Base-by-base conservation (phyloP, 1,140 invertebrate species). In the Leptopilina clavipes region DNA sequence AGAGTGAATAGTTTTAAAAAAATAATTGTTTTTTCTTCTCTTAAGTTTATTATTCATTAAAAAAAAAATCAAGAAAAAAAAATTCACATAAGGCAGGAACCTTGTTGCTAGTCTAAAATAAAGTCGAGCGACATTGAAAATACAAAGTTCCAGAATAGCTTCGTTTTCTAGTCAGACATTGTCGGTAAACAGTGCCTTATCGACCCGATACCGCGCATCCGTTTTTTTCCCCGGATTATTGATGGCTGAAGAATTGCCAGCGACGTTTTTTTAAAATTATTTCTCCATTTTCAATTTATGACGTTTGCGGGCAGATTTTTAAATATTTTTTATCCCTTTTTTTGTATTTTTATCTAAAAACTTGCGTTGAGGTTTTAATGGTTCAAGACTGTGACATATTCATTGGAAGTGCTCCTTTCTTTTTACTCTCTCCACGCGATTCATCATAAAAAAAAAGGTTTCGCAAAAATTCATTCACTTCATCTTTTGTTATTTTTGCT, bases 111-210 rank as follows among this genome's bases (percentile, higher is more conserved):
- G 79, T 77, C 31, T 78, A 80, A 52, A 80, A 72, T 72, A 48
- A 83, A 40, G 77, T 79, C 75, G 79, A 81, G 76, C 80, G 82
- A 83, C 80, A 77, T 81, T 82, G 56, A 81, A 79, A 65, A 25
- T 65, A 65, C 59, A 65, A 80, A 82, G 80, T 83, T 81, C 79
- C 76, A 81, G 65, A 85, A 89, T 88, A 89, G 88, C 88, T 91
- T 91, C 87, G 87, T 90, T 89, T 90, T 91, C 89, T 91, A 91
- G 90, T 91, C 90, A 91, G 86, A 89, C 87, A 90, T 87, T 90
- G 88, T 90, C 89, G 87, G 86, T 88, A 85, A 91, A 89, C 89
- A 91, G 90, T 91, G 90, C 90, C 90, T 91, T 91, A 91, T 88
- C 84, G 85, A 88, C 85, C 84, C 85, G 84, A 88, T 88, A 85